Percentiles rank a stretch among this genome's conserved stretches.
Evolutionary conservation across 2,888 invertebrate genomes (phyloP).

Genomic region (Oxytorus armatus): DNA sequence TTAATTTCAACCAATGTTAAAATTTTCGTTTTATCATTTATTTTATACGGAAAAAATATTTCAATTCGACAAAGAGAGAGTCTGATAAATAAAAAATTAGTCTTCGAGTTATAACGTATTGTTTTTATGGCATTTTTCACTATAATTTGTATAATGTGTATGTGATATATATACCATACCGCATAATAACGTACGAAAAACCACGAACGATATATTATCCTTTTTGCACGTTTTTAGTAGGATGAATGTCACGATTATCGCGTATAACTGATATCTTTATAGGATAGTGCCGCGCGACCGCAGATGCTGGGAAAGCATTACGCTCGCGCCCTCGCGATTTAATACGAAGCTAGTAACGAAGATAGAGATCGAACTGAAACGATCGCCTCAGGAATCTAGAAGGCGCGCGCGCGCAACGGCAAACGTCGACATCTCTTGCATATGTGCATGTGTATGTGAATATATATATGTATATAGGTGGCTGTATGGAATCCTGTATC

Average conservation of each 20-base stretch:
- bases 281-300: constrained; percentile 15
- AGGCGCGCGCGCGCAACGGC: constrained; percentile 25
- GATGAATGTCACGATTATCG: constrained; percentile 44
- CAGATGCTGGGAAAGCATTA: constrained; percentile 14
- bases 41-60: too few relatives aligned
- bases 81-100: too few relatives aligned
- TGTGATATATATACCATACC: background rate
- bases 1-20: too few relatives aligned
- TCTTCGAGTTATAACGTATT: too few relatives aligned
- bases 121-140: too few relatives aligned
- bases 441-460: background rate
- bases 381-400: constrained; percentile 60
- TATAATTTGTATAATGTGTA: too few relatives aligned
- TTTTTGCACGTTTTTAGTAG: constrained; percentile 1
- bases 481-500: constrained; percentile 62
- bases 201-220: constrained; percentile 4
- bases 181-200: constrained; percentile 10
- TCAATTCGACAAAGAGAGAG: too few relatives aligned
- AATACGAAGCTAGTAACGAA: constrained; percentile 39
- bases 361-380: constrained; percentile 64
- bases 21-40: too few relatives aligned
- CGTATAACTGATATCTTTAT: constrained; percentile 15
- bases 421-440: constrained; percentile 26
- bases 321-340: constrained; percentile 10
- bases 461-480: constrained; percentile 6